Base-by-base conservation (phyloP, 2,797 vertebrate species). In the Clarias fuscus region DNA sequence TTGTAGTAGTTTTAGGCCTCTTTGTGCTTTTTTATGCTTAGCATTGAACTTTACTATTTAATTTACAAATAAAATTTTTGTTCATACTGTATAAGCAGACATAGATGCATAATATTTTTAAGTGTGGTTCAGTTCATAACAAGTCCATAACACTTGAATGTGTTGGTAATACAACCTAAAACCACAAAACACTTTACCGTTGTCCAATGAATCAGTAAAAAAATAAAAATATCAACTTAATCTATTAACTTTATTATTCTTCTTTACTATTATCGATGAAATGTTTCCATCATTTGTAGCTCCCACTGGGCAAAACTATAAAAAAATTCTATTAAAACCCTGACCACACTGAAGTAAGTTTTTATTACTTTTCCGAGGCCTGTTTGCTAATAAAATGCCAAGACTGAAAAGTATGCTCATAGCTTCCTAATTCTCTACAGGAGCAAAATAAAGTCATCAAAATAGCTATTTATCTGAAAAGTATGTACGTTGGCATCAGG, bases 381-480 rank as follows among this genome's bases (percentile, higher is more conserved):
- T 62, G 58, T 0, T 24, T 62, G 20, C 58, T 37, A 37, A 79
- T 62, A 62, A 79, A 79, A 33, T 70, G n/a, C 84, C 65, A 85
- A 64, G 59, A 75, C 43, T 14, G 76, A 76, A 72, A 82, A 75
- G 76, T 71, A 87, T 75, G 30, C 62, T 48, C 62, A 86, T 58
- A 81, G 83, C 65, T 56, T 58, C 2, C 1, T 4, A 48, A 53
- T 53, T n/a, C 43, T 53, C 43, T 6, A 7, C 17, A 17, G 73
- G 20, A 76, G 53, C 53, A 58, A 53, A 75, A 85, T 40, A 85
- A 88, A 37, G 11, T 18, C 86, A 83, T 85, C 85, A 85, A 88
- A 86, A 73, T 58, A 80, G 83, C 40, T 76, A 70, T 68, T 86
- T 37, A 88, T 88, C 83, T 82, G 75, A 84, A 82, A 85, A 77